A percentile compares a stretch with the other conserved stretches of the same genome.
phyloP scores from a whole-genome alignment of 2,797 vertebrate species.

The Malurus splendens region DNA sequence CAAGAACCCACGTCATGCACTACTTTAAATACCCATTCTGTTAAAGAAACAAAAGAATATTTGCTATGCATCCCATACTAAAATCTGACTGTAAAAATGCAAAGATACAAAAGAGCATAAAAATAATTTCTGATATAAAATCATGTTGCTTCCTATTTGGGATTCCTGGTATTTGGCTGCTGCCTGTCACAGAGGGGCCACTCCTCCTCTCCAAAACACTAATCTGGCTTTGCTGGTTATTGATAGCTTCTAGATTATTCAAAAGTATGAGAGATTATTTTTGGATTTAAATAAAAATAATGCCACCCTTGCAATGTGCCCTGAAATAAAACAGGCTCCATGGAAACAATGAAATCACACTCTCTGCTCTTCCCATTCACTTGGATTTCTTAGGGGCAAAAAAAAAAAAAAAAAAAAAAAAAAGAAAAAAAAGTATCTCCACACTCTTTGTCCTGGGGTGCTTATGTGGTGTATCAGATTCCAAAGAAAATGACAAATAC shows the following conservation, averaged over 20 bases:
- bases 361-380: not conserved
- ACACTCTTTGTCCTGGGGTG: not conserved
- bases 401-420: too few relatives aligned
- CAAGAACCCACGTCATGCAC: not conserved
- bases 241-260: not conserved
- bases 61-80: not conserved
- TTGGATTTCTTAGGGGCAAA: not conserved
- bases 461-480: not conserved
- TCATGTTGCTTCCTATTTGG: not conserved
- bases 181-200: not conserved
- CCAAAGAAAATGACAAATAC: not conserved
- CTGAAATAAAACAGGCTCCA: not conserved
- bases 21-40: not conserved
- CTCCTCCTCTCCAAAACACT: not conserved
- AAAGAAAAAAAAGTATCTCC: not conserved
- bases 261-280: not conserved
- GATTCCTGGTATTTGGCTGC: not conserved
- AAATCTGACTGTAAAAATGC: constrained; percentile 18
- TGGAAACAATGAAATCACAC: not conserved
- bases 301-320: not conserved
- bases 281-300: not conserved
- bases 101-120: constrained; percentile 27
- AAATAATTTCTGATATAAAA: constrained; percentile 14
- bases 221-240: not conserved
- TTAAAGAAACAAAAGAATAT: not conserved